Evolutionary conservation across 2,888 invertebrate genomes (phyloP).

Genomic region (Argyresthia albistria): DNA sequence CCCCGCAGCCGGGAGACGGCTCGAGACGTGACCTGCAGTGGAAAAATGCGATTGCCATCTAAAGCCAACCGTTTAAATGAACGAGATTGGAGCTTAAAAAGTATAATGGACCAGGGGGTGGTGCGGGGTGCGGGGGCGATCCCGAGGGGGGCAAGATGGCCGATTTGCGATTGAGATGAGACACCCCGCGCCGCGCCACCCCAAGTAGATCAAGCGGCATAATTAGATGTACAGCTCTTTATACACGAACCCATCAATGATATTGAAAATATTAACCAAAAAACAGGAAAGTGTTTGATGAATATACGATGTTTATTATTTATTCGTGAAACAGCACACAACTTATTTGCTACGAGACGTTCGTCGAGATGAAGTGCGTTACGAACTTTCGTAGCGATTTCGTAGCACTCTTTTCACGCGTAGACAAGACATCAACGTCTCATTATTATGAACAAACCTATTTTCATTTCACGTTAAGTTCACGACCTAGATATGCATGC

Average conservation of each 20-base stretch:
- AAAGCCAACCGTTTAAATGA: slow-evolving; percentile 81
- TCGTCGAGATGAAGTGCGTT: background rate
- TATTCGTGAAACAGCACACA: background rate
- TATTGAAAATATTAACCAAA: too few relatives aligned
- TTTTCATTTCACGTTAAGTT: too few relatives aligned
- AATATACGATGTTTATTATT: background rate
- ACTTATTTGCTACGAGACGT: background rate
- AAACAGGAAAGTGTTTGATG: background rate
- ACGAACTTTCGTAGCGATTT: slow-evolving; percentile 7
- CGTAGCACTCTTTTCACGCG: slow-evolving; percentile 4
- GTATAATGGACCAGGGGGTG: slow-evolving; percentile 75
- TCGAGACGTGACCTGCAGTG: slow-evolving; percentile 78
- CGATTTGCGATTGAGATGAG: slow-evolving; percentile 73
- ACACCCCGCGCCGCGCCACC: slow-evolving; percentile 34
- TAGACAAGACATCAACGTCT: background rate
- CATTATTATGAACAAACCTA: too few relatives aligned
- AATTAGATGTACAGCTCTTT: slow-evolving; percentile 53
- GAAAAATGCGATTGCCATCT: slow-evolving; percentile 81
- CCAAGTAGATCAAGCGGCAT: slow-evolving; percentile 63
- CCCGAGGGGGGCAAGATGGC: slow-evolving; percentile 69
- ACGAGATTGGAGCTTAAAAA: slow-evolving; percentile 82
- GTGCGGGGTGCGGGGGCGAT: slow-evolving; percentile 44
- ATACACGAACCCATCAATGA: slow-evolving; percentile 5
- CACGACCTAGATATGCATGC: too few relatives aligned
- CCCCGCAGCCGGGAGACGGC: slow-evolving; percentile 65